Conservation (phyloP, 2,888 invertebrate species). For the Clitarchus hookeri region DNA sequence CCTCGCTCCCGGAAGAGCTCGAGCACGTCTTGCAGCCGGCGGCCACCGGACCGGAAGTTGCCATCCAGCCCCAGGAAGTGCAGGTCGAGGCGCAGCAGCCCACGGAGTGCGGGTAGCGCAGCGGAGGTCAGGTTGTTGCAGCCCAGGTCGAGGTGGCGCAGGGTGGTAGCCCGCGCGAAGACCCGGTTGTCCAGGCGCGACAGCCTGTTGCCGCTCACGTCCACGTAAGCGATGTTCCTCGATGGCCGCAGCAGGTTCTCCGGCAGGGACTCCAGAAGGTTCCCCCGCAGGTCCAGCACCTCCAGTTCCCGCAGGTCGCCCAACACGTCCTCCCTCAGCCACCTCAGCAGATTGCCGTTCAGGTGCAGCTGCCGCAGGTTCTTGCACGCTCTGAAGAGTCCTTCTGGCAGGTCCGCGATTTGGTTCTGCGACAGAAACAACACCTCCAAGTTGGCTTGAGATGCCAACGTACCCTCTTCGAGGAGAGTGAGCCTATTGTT, state of each 20-base stretch:
- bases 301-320: background rate
- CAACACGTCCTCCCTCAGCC: background rate
- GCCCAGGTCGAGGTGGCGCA: background rate
- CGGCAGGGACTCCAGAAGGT: background rate
- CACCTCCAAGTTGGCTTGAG: background rate
- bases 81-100: too few species aligned
- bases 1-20: background rate
- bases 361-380: background rate
- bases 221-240: background rate
- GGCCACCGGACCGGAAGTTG: background rate
- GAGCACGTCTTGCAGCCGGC: background rate
- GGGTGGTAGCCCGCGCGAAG: background rate
- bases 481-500: background rate
- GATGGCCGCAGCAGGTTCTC: background rate
- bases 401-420: background rate
- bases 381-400: background rate
- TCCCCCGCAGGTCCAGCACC: background rate
- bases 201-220: conserved; percentile 6
- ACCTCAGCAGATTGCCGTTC: background rate
- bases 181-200: background rate
- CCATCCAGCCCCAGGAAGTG: too few species aligned
- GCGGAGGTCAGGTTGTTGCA: background rate
- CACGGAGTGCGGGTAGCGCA: too few species aligned
- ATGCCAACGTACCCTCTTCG: background rate
- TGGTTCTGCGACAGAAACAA: background rate